These are phyloP conservation scores for Xestia sexstrigata DNA, from an alignment of 2,888 invertebrate genomes.

Conservation along the genomic window DNA sequence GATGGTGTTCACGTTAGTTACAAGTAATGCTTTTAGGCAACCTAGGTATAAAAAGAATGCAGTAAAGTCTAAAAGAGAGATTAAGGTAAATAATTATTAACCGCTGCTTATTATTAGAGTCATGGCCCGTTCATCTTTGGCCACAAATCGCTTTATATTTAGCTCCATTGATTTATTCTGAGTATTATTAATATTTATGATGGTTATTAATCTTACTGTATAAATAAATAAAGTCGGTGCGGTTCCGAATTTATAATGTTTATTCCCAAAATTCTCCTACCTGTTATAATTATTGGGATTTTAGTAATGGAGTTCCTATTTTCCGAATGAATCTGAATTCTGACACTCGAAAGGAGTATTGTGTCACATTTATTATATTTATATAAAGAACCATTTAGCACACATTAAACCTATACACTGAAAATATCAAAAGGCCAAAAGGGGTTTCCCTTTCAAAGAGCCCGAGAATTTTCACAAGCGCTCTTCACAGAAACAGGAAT, in stretches of 20 bases:
- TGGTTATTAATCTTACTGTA: constrained; percentile 42
- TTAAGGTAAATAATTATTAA: constrained; percentile 31
- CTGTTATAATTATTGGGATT: constrained; percentile 5
- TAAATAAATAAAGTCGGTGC: constrained; percentile 39
- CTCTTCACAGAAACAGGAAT: constrained; percentile 9
- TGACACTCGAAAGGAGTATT: background rate
- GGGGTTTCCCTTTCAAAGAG: background rate
- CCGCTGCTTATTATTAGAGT: constrained; percentile 16
- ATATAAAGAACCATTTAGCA: background rate
- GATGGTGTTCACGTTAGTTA: too few species aligned
- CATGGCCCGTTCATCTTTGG: constrained; percentile 24
- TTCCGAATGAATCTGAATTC: background rate
- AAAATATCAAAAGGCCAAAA: background rate
- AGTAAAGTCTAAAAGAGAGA: background rate
- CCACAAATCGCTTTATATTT: constrained; percentile 37
- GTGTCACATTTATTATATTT: background rate
- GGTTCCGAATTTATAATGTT: constrained; percentile 9
- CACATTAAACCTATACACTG: background rate
- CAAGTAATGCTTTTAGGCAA: background rate
- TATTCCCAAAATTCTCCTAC: constrained; percentile 19
- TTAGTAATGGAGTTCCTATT: background rate
- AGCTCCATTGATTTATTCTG: constrained; percentile 40
- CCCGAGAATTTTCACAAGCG: background rate
- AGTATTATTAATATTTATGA: constrained; percentile 51
- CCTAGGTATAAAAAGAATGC: background rate